Evolutionary conservation across 64 coral and sea anemone species (phyloP).

Genomic region (Actinia equina): DNA sequence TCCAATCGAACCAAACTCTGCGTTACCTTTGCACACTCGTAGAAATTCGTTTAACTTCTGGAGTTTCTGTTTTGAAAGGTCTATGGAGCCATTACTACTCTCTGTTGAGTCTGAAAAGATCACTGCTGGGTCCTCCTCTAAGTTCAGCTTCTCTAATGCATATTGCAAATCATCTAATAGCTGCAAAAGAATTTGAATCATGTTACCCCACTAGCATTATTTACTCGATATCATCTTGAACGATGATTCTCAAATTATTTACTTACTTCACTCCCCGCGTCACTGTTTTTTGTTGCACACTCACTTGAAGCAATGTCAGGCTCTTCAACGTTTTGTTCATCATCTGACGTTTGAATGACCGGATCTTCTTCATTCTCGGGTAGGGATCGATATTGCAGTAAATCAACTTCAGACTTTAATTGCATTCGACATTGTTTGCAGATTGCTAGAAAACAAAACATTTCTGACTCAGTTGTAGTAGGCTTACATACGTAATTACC

Average conservation of each 20-base stretch:
- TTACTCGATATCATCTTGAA: neutral
- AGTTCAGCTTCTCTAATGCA: neutral
- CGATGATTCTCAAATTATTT: neutral
- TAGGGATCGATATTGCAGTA: slow-evolving; percentile 2
- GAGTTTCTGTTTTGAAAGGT: too few relatives aligned
- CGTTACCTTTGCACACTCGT: too few relatives aligned
- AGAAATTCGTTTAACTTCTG: too few relatives aligned
- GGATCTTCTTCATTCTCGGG: slow-evolving; percentile 9
- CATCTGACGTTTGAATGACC: neutral
- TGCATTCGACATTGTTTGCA: slow-evolving; percentile 23
- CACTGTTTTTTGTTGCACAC: neutral
- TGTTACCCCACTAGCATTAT: neutral
- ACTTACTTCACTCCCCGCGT: neutral
- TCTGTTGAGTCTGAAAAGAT: slow-evolving; percentile 8
- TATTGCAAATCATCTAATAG: neutral
- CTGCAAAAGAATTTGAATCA: neutral
- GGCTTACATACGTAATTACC: neutral
- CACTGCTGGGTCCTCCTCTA: neutral
- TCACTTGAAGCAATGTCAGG: neutral
- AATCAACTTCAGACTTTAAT: slow-evolving; percentile 5
- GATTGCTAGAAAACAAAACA: neutral
- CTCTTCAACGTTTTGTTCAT: neutral
- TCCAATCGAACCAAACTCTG: too few relatives aligned
- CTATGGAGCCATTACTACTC: neutral
- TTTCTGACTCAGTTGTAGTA: neutral